Percentiles rank a stretch among this genome's conserved stretches.
Evolutionary conservation across 2,888 invertebrate species (phyloP).

Genomic region (Oligia strigilis): DNA sequence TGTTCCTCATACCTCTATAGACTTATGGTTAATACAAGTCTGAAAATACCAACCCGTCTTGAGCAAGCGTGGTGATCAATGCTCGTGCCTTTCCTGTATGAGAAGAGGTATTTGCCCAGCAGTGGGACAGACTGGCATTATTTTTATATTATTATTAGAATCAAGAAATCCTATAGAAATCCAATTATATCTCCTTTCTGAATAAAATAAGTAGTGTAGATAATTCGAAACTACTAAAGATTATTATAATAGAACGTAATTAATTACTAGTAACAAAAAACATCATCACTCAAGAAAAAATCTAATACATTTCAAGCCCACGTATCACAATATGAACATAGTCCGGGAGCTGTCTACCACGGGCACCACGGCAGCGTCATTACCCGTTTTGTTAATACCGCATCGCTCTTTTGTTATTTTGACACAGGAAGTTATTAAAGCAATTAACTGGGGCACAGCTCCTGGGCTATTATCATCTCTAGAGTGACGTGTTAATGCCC

Average conservation of each 20-base stretch:
- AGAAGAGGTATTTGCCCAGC: neutral
- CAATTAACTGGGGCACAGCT: constrained; percentile 90
- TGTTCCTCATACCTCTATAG: too few species aligned
- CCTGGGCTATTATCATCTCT: constrained; percentile 89
- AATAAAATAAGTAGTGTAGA: neutral
- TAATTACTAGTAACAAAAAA: constrained; percentile 26
- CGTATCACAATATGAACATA: constrained; percentile 75
- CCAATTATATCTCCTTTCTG: neutral
- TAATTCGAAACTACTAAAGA: neutral
- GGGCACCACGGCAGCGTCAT: constrained; percentile 78
- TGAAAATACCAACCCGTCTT: neutral
- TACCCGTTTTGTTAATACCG: constrained; percentile 87
- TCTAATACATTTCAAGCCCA: constrained; percentile 56
- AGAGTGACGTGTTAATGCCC: constrained; percentile 90
- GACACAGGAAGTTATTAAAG: constrained; percentile 91
- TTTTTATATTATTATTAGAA: too few species aligned
- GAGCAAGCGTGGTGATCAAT: neutral
- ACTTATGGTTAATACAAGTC: too few species aligned
- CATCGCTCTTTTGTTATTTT: constrained; percentile 90
- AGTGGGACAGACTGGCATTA: neutral
- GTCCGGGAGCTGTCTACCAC: constrained; percentile 76
- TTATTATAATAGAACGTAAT: constrained; percentile 5
- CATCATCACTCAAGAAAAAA: constrained; percentile 14
- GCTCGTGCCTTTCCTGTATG: neutral
- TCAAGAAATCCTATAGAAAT: too few species aligned